Evolutionary conservation across 2,888 invertebrate genomes (phyloP), one percentile per base, ranked within the genome.

Genomic region (Sarcophaga caerulescens): DNA sequence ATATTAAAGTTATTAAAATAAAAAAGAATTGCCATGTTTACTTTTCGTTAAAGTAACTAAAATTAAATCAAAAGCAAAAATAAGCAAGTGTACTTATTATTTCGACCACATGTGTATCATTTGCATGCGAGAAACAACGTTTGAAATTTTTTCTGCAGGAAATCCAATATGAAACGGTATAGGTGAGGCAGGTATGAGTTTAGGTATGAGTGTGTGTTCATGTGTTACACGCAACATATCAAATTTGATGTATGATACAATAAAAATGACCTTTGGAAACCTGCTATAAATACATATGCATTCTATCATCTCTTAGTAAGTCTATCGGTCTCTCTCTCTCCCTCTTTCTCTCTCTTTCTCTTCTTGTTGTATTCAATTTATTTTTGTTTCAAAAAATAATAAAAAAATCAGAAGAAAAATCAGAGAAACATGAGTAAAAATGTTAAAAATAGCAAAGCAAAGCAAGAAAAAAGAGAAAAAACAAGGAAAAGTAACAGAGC

Each of bases 181-280:
- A 35, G 35, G 35, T 35, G 35, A 35, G 10, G 10, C 35, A 35
- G 10, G 21, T 44, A 35, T 66, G 23, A 25, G 45, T 45, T 62
- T 2, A 25, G 25, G 62, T 68, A 68, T 78, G 47, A 12, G 45
- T 25, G n/a, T 17, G 57, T 21, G 63, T 19, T 25, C 62, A 69
- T 79, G n/a, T 71, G 23, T 76, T 52, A 52, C 52, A 17, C 52
- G 63, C 71, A 47, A 70, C 47, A 70, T 75, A 69, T 74, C 84
- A 80, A 57, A 60, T 68, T 68, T 78, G 79, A 84, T 65, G 70
- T 81, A 75, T 78, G 66, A 68, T 81, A 68, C 81, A 79, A 78
- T 81, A 81, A 81, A 84, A 84, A 66, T 84, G 87, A 84, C 84
- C 84, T 82, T 82, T 82, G 59, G 47, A 76, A 82, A 73, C 63